Evolutionary conservation across 2,797 vertebrate species (phyloP), one percentile per base, ranked within the genome.

Genomic region (Falco novaeseelandiae): DNA sequence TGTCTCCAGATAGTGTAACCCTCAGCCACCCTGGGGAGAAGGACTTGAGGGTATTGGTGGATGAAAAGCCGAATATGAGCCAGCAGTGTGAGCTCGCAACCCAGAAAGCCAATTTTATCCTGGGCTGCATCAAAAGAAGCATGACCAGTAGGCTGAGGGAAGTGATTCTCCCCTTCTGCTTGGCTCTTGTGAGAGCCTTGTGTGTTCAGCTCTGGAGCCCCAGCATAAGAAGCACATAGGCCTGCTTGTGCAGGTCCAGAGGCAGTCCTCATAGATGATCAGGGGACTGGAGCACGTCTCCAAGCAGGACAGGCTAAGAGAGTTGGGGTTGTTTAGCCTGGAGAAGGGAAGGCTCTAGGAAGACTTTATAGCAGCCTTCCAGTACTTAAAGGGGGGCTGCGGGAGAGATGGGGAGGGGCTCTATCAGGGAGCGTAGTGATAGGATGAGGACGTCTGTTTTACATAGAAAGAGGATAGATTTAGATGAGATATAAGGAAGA

Each of bases 21-120:
- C 19, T 82, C 36, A 3, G 2, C 14, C 36, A 30, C 2, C 6
- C 26, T 42, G 17, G 0, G 0, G 26, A 38, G 69, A n/a, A 25
- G 7, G 20, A 29, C 30, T 66, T 30, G 8, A 3, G 7, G 32
- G 4, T 62, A 10, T 3, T 30, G n/a, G 19, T 40, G 40, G 40
- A 40, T 40, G 40, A 40, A 40, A 40, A 40, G 40, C 40, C 14
- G 40, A 40, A 40, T 40, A 14, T 40, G 40, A 40, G 40, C 40
- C 40, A 40, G 40, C 40, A 40, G 40, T 40, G 40, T 40, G 40
- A 40, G 40, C 40, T 40, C 40, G 14, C 40, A 42, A 14, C 40
- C 40, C 40, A 42, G 40, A 42, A 42, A 42, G 40, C 40, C 40
- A 42, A 15, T 42, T 15, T 6, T 42, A 42, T 42, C 40, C 40